A percentile compares a stretch with the other conserved stretches of the same genome.
These are phyloP conservation scores for Spheniscus humboldti DNA, from an alignment of 2,797 vertebrate species.

Conservation along the genomic window DNA sequence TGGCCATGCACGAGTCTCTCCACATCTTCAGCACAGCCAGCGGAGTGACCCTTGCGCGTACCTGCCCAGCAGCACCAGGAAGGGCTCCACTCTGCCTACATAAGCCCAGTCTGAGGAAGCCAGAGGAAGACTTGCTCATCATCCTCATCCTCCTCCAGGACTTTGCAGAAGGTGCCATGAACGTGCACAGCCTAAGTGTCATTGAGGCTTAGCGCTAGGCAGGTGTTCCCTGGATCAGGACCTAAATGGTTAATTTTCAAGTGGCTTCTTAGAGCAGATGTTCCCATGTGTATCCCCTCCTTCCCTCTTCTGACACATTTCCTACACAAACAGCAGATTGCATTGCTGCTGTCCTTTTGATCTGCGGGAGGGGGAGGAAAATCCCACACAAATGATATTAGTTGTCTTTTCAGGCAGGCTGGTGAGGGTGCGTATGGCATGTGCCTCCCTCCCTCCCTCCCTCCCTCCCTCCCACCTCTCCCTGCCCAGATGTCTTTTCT, in stretches of 20 bases:
- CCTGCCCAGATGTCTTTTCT: neutral
- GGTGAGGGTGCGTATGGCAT: neutral
- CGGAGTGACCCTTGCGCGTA: accelerated
- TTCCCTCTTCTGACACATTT: constrained; percentile 70
- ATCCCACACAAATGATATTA: constrained; percentile 56
- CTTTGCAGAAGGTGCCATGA: neutral
- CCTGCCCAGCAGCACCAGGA: neutral
- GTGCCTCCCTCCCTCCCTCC: neutral
- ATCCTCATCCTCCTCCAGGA: neutral
- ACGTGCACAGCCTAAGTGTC: accelerated
- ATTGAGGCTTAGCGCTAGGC: neutral
- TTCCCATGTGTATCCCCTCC: constrained; percentile 72
- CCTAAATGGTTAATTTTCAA: constrained; percentile 68
- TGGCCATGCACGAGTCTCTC: neutral
- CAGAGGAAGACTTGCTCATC: neutral
- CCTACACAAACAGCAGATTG: constrained; percentile 75
- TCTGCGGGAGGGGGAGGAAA: constrained; percentile 55
- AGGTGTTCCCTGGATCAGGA: constrained; percentile 18
- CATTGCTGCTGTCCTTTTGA: constrained; percentile 74
- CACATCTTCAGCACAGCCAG: neutral
- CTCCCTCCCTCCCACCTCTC: constrained; percentile 6
- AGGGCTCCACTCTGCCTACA: accelerated
- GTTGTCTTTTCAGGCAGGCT: constrained; percentile 36
- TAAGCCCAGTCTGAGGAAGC: neutral
- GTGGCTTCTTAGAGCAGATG: constrained; percentile 72